Evolutionary conservation across 2,113 vertebrate genomes (phyloP), one percentile per base, ranked within the genome.

Genomic region (Macrotus californicus): DNA sequence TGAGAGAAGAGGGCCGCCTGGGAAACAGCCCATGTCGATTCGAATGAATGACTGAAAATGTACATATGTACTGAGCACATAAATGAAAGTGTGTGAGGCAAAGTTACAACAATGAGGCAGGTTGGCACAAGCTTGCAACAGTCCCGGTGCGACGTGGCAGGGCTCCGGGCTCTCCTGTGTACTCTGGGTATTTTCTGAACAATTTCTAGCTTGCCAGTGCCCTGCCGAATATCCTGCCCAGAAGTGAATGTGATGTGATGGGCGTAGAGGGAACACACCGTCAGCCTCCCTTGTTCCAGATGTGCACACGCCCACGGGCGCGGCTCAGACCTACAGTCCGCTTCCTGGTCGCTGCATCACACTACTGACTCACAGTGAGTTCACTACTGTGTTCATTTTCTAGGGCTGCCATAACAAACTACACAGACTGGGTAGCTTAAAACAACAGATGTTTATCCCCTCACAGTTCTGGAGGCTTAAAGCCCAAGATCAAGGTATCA

Each of bases 91-190:
- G 6, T n/a, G 24, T 48, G 56, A 76, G 48, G 12, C 29, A 41
- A 66, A 43, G 29, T 7, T 56, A 15, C 7, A 41, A 18, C 2
- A 16, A 18, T 43, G 26, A 26, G 21, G 4, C 10, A 48, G 29
- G 52, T 39, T 22, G 59, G 61, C 36, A 22, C 18, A 18, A n/a
- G 39, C 26, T 8, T 29, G 64, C 67, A 12, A 18, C 7, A 36
- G 31, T 54, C 59, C 11, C 15, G 73, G 66, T 34, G 16, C 8
- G 0, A 0, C 0, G 56, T 21, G 7, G 1, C 13, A 11, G 72
- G 3, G 12, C 46, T 34, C 81, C 66, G 24, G 46, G 19, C 31
- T 10, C 61, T 34, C 12, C 39, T 66, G 66, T 39, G 10, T 3
- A 29, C 48, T 16, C 34, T 18, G 16, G 7, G 14, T 43, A 16